Conservation (phyloP, 2,797 vertebrate genomes). For the Gephyroberyx darwinii region DNA sequence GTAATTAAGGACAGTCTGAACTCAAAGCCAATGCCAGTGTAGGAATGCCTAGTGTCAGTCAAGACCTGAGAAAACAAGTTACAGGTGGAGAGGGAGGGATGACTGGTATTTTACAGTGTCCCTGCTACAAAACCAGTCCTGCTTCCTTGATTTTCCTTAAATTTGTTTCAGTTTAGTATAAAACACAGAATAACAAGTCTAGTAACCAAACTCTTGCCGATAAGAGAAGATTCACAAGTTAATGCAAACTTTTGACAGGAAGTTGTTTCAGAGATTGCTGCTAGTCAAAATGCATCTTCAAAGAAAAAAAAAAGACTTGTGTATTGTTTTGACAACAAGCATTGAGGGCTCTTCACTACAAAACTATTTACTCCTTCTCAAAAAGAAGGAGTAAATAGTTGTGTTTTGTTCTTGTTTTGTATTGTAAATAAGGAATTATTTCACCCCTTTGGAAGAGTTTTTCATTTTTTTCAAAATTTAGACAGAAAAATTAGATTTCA, state of each 20-base stretch:
- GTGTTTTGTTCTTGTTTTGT: too few relatives aligned
- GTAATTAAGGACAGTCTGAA: slow-evolving; percentile 21
- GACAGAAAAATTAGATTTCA: neutral
- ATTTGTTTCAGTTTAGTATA: slow-evolving; percentile 13
- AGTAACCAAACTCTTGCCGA: too few relatives aligned
- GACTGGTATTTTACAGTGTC: neutral
- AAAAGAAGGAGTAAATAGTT: too few relatives aligned
- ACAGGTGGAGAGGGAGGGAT: neutral
- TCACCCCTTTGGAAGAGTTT: neutral
- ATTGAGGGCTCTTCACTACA: too few relatives aligned
- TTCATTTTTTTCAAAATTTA: neutral
- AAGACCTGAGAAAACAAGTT: slow-evolving; percentile 14
- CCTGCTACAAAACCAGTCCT: slow-evolving; percentile 9
- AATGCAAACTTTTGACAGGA: neutral
- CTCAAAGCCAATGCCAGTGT: neutral
- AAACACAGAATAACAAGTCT: neutral
- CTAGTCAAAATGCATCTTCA: too few relatives aligned
- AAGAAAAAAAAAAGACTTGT: too few relatives aligned
- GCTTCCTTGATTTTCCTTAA: slow-evolving; percentile 9
- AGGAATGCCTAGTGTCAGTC: neutral
- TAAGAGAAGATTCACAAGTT: neutral
- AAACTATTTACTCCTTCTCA: too few relatives aligned
- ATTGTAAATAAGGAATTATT: neutral
- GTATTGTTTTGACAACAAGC: too few relatives aligned
- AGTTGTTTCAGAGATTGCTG: too few relatives aligned